Evolutionary conservation across 2,888 invertebrate species (phyloP).

Genomic region (Zygaena filipendulae): DNA sequence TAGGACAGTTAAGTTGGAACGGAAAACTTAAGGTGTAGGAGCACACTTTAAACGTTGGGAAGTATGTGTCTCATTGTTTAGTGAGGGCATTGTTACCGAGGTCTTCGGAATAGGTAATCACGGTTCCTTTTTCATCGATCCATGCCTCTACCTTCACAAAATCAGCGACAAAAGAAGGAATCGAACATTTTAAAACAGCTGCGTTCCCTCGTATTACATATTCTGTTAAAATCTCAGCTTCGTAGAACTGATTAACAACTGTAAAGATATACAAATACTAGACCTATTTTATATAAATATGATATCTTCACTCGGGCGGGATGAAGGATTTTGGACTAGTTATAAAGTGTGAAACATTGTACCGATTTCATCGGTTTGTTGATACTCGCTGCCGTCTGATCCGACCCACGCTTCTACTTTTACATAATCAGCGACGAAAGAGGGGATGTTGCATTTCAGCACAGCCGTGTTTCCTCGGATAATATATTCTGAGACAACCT

Average conservation of each 20-base stretch:
- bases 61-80: constrained; percentile 31
- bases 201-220: constrained; percentile 91
- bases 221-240: constrained; percentile 89
- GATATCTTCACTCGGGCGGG: constrained; percentile 8
- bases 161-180: constrained; percentile 91
- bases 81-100: constrained; percentile 72
- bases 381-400: constrained; percentile 75
- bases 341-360: constrained; percentile 26
- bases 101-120: constrained; percentile 74
- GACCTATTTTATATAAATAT: constrained; percentile 10
- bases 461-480: constrained; percentile 90
- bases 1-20: constrained; percentile 33
- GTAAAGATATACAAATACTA: too few species aligned
- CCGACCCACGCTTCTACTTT: constrained; percentile 86
- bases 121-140: constrained; percentile 75
- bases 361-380: constrained; percentile 80
- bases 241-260: constrained; percentile 87
- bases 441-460: constrained; percentile 89
- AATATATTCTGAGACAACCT: constrained; percentile 90
- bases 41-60: constrained; percentile 30
- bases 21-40: constrained; percentile 34
- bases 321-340: constrained; percentile 3
- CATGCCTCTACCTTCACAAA: constrained; percentile 91
- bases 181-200: constrained; percentile 88
- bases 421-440: constrained; percentile 92